Evolutionary conservation across 2,888 invertebrate species (phyloP), one percentile per base, ranked within the genome.

Genomic region (Silvanus unidentatus): DNA sequence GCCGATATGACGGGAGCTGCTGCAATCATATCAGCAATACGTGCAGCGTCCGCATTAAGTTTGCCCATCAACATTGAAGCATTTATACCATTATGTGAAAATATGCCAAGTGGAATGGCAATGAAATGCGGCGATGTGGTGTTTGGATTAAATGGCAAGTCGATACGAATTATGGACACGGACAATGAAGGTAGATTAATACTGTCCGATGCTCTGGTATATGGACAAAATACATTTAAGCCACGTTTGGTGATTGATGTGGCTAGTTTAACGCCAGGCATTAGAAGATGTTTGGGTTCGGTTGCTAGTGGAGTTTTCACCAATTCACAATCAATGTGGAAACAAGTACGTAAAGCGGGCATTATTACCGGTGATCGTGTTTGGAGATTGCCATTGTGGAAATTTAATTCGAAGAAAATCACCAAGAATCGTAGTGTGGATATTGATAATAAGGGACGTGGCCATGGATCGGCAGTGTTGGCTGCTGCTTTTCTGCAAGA

Each of bases 1-100:
- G 80, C 73, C 4, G 81, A 81, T 60, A 80, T 82, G 80, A 76
- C 77, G 6, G 82, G 81, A 1, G 82, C 80, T 5, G 81, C 82
- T 9, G 73, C 74, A 51, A 76, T 78, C 10, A 71, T 78, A 6
- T 75, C 75, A 1, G 65, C 78, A 2, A 70, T 81, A 27, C 64
- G 73, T 34, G 75, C 79, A 0, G 73, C 76, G 2, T 73, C 77
- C n/a, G 68, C 73, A 8, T 66, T 81, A 2, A 70, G 73, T 52
- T 58, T 80, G 2, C 78, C 78, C 1, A 65, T 80, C 42, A 78
- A 81, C 61, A 62, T 82, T 10, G 66, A 67, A 50, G 72, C 69
- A 2, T 54, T 73, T 2, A 68, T 74, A 38, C 71, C 73, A 2
- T 57, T 74, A 15, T 72, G 72, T 48, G 74, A 74, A 57, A 74